Base-by-base conservation (phyloP, 2,888 invertebrate genomes). In the Drosophila mimica region DNA sequence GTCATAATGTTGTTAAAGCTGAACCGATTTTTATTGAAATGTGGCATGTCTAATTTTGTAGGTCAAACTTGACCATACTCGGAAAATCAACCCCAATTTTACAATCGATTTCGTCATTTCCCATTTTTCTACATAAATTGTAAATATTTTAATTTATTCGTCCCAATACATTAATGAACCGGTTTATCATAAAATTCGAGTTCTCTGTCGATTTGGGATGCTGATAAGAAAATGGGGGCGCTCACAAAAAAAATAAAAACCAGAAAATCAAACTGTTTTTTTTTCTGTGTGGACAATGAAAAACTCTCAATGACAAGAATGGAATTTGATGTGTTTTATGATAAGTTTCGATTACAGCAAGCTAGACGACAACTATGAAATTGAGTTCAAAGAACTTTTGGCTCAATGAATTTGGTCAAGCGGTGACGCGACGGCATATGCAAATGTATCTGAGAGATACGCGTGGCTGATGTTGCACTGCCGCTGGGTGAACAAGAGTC, bases 401-500 rank as follows among this genome's bases (percentile, higher is more conserved):
- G 43, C 64, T 54, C 25, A 17, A 28, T n/a, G 67, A 68, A 65
- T 54, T 51, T 33, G 53, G 54, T 48, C 57, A 33, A 34, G 34
- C 28, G 36, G 15, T 31, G 38, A 38, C 30, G 17, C 33, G 20
- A 38, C 15, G 46, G 71, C 17, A 61, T 88, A 85, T 89, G 90
- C 74, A 83, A 89, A 85, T 89, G 78, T 83, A 89, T 86, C 90
- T 76, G 74, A 78, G 40, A 72, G 90, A 89, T 78, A 89, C 90
- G 85, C 88, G 87, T 73, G 60, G 83, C 81, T 85, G 81, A 53
- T 62, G 84, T 61, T 73, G 69, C 70, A 59, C 15, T 59, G 36
- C 38, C 71, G 61, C 36, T 43, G 33, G 28, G 13, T 9, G 61
- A 74, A 70, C 76, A 73, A 76, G 28, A 43, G 38, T 56, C 66